Evolutionary conservation across 2,797 vertebrate genomes (phyloP), one percentile per base, ranked within the genome.

Genomic region (Amazonetta brasiliensis): DNA sequence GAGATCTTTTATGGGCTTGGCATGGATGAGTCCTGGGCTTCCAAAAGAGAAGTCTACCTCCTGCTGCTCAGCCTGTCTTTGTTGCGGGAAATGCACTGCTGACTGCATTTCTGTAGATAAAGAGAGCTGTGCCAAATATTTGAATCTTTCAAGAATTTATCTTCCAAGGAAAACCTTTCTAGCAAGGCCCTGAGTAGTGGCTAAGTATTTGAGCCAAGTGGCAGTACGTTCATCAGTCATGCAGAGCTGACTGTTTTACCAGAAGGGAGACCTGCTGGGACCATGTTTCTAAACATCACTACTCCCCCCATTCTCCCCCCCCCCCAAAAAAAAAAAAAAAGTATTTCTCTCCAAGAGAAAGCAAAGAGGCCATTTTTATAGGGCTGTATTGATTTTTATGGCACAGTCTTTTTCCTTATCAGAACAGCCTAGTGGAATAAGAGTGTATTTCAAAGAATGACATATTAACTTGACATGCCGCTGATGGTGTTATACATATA

Each of bases 21-120:
- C 37, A 54, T 18, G 18, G 39, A 28, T 17, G 23, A 30, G 18
- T 25, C 48, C 19, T n/a, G 6, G 6, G 11, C 64, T 64, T 52
- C 8, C 20, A 14, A 37, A 46, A 56, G 5, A 71, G 60, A 73
- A 74, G 77, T 30, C 30, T 62, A 13, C 33, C 35, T 89, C 55
- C 55, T 73, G 41, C 37, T 87, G 44, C 44, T 93, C 21, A 4
- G 66, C 4, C 33, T 0, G 0, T 12, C 43, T 25, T 3, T 0
- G 0, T 17, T 83, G 58, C 0, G 11, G 66, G 10, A 69, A 76
- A 62, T 7, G 5, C 26, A 62, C 12, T 68, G 23, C 28, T 84
- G 73, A 30, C 55, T 87, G 33, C 12, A 22, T 37, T 76, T 79
- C 52, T 83, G 46, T 21, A 85, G 79, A 55, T 18, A 80, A 39